Evolutionary conservation across 2,797 vertebrate genomes (phyloP), one percentile per base, ranked within the genome.

Genomic region (Pipistrellus nathusii): DNA sequence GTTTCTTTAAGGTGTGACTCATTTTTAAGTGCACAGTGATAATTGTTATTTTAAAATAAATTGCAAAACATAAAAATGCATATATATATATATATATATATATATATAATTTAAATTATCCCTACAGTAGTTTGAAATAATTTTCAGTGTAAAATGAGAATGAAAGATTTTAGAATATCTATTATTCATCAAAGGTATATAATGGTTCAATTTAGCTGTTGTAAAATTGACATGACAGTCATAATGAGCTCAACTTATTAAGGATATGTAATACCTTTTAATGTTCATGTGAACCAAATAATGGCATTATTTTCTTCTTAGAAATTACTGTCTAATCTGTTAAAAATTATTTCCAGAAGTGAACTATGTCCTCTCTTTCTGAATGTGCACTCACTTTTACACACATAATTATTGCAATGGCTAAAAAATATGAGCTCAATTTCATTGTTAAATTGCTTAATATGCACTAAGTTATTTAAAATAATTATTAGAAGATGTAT

Each of bases 241-340:
- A 93, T 73, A 93, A 91, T 78, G 25, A 83, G n/a, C 51, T 94
- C 48, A 75, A 78, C 81, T 78, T 93, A 83, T 80, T 92, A 90
- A 80, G 38, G n/a, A 90, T 83, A 85, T 71, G 15, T 91, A 93
- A 77, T 82, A 5, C 25, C 17, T 38, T 53, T 69, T 21, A 77
- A 41, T 69, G 38, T 69, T 62, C 51, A 21, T 77, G 27, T n/a
- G 44, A 81, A 59, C n/a, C 9, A 93, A 89, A 88, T 68, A 48
- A 62, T 53, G 35, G 0, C 20, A 21, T 44, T 84, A 91, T 15
- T 41, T 89, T 71, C 59, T 64, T 64, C 41, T 90, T 78, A 73
- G 72, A 21, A 93, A 46, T 90, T 90, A 46, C 12, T 78, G 15
- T n/a, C 17, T 81, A 69, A 93, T 76, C 15, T 41, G n/a, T 15